Base-by-base conservation (phyloP, 2,888 invertebrate genomes). In the Alviniconcha strummeri region DNA sequence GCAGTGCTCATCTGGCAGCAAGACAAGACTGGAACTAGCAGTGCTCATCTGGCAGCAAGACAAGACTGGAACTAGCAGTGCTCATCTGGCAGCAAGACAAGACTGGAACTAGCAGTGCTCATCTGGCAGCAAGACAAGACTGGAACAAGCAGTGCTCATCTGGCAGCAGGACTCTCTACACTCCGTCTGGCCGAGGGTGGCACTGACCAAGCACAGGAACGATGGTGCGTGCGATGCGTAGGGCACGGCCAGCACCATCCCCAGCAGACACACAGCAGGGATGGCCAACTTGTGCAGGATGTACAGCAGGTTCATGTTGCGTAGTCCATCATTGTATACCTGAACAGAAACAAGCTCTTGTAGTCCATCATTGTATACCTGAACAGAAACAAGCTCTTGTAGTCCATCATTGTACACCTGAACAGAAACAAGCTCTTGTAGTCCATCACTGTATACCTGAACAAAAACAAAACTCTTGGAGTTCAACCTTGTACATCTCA, bases 161-260 rank as follows among this genome's bases (percentile, higher is more conserved):
- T 72, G 13, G 36, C 36, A 36, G 3, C 36, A 36, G 3, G 36
- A 36, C 36, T 36, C 36, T 36, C 36, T 36, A 36, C 36, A 36
- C 36, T 3, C 36, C 3, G 36, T 36, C 36, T 36, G 36, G 36
- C 36, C 36, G 36, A 36, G 36, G 36, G 36, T 3, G 3, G 36
- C 36, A 78, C 92, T 90, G 88, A 93, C 94, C 94, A 88, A 95
- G 92, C 84, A 94, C 88, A 80, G 95, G 95, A 71, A 95, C 93
- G 84, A 95, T 89, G 87, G 93, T 96, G 93, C 97, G 96, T 7
- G 98, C 97, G 85, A 97, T 94, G 57, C 97, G 94, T 99, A 99
- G n/a, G 99, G 99, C 88, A 98, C 95, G 0, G 98, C 96, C 86
- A 99, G 95, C 57, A 97, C 96, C 88, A 98, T 95, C 5, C 98